Conservation (phyloP, 2,888 invertebrate genomes). For the Camponotus fellah region DNA sequence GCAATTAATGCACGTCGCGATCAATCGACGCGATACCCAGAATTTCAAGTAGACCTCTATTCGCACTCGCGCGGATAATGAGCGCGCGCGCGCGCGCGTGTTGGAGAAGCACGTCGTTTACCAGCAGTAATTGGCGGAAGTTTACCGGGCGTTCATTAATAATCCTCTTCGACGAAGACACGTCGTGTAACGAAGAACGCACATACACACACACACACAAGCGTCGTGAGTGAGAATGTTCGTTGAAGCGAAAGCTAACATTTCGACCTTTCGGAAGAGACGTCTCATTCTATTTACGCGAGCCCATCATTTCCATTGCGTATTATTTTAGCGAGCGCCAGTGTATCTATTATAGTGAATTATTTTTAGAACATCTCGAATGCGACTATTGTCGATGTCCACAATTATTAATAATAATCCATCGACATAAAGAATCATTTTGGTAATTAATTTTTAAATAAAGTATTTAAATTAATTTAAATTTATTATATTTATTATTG, state of each 20-base stretch:
- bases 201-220: background rate
- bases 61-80: constrained; percentile 20
- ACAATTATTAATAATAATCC: background rate
- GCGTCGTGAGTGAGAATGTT: constrained; percentile 24
- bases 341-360: background rate
- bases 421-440: background rate
- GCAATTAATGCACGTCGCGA: constrained; percentile 44
- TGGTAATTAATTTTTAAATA: background rate
- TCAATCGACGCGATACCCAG: constrained; percentile 33
- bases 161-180: constrained; percentile 32
- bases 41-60: constrained; percentile 3
- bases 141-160: constrained; percentile 53
- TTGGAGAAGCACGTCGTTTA: constrained; percentile 39
- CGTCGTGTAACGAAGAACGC: background rate
- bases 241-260: constrained; percentile 28
- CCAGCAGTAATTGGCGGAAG: constrained; percentile 36
- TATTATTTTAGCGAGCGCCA: constrained; percentile 67
- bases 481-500: no score
- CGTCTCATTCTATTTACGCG: constrained; percentile 61
- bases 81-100: constrained; percentile 20
- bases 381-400: background rate
- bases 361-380: constrained; percentile 3
- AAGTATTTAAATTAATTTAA: no score
- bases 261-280: constrained; percentile 33
- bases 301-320: constrained; percentile 58